phyloP scores from a whole-genome alignment of 2,797 vertebrate genomes.

The Anguilla anguilla region DNA sequence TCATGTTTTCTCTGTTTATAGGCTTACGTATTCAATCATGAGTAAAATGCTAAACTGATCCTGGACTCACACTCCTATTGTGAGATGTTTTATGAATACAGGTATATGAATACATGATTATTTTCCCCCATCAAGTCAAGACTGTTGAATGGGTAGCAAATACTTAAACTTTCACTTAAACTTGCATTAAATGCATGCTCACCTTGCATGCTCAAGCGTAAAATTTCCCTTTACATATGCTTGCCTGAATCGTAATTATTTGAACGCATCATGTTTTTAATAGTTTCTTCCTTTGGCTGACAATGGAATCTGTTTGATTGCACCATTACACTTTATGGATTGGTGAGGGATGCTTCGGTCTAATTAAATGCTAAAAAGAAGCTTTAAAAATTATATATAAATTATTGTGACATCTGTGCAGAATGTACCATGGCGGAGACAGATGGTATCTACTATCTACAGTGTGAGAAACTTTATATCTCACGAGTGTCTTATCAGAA shows the following conservation, averaged over 20 bases:
- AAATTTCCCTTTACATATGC: neutral
- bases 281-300: neutral
- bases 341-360: neutral
- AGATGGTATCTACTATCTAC: neutral
- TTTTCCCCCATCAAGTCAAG: neutral
- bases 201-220: too few relatives aligned
- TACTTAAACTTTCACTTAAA: neutral
- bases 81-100: too few relatives aligned
- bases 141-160: neutral
- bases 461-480: neutral
- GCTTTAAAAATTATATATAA: neutral
- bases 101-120: neutral
- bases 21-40: too few relatives aligned
- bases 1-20: too few relatives aligned
- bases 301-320: conserved; percentile 3
- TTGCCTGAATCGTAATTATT: neutral
- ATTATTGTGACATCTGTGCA: neutral
- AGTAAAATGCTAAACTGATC: too few relatives aligned
- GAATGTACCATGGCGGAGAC: neutral
- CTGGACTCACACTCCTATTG: too few relatives aligned
- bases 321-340: neutral
- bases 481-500: neutral
- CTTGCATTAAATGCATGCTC: neutral
- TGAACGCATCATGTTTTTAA: neutral
- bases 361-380: neutral